Evolutionary conservation across 1,140 invertebrate genomes (phyloP).

Genomic region (Pomacea maculata): DNA sequence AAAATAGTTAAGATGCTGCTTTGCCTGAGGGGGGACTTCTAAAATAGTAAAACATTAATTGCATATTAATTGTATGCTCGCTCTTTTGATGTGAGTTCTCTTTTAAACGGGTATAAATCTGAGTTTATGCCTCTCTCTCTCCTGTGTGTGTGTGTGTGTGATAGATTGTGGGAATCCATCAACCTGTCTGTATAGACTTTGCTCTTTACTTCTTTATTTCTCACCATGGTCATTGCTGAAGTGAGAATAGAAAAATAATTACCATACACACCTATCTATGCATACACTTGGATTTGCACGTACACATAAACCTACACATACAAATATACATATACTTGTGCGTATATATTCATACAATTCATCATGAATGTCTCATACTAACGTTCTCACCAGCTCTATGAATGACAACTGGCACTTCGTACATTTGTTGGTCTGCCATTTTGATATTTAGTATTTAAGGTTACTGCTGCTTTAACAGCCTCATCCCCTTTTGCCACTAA

Average conservation of each 20-base stretch:
- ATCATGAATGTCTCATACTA: neutral
- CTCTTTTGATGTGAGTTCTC: neutral
- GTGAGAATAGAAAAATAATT: no score
- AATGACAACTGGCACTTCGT: neutral
- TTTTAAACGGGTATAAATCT: neutral
- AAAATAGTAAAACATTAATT: neutral
- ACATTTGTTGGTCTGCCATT: neutral
- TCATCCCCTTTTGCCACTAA: neutral
- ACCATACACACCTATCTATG: neutral
- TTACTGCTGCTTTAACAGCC: neutral
- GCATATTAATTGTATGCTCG: neutral
- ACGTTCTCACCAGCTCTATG: neutral
- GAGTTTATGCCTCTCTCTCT: neutral
- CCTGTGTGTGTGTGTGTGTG: neutral
- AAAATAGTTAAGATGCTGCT: neutral
- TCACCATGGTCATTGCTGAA: neutral
- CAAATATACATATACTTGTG: neutral
- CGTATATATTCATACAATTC: neutral
- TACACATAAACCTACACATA: neutral
- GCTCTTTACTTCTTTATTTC: neutral
- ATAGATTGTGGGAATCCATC: neutral
- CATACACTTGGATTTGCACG: neutral
- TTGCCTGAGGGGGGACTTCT: neutral
- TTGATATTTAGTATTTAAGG: neutral
- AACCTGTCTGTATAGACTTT: neutral